Base-by-base conservation (phyloP, 2,113 vertebrate species). In the Nothocercus julius region DNA sequence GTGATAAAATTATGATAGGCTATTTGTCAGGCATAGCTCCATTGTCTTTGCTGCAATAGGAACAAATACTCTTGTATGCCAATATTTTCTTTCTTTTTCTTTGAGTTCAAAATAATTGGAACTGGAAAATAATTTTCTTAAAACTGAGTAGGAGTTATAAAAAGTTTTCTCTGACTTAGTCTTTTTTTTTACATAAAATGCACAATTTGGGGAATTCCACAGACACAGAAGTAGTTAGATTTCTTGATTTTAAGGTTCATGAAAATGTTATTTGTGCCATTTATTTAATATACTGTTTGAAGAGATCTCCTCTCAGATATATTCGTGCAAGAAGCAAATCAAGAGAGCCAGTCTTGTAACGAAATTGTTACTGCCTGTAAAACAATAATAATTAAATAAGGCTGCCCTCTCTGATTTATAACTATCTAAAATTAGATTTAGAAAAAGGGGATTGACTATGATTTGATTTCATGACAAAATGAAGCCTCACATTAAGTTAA, bases 31-130 rank as follows among this genome's bases (percentile, higher is more conserved):
- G 49, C 1, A 0, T 62, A 0, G 0, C 3, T 3, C 84, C 67
- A 18, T 59, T 80, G 36, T 25, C 59, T 94, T 91, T 92, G 44
- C 67, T 95, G 54, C 36, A 92, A 27, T 18, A 73, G 54, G 72
- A 85, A 7, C 30, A 85, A 85, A 38, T 32, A 3, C 77, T 36
- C 30, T 47, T 79, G 18, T 42, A 8, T 78, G 82, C 59, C 85
- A 81, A 1, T 47, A 86, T 89, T 92, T 87, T 84, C 32, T 78
- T 49, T 49, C 45, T 66, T 36, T 32, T 72, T 27, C 14, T 79
- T 66, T 66, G 11, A 70, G 28, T 51, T 38, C 21, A 49, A 49
- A 49, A 49, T 49, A 49, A 49, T 49, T 49, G 49, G 49, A 49
- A 19, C 68, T 78, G 22, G 22, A 68, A 87, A 67, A 11, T 62